Conservation (phyloP, 2,113 vertebrate genomes). For the Himantopus leucocephalus region DNA sequence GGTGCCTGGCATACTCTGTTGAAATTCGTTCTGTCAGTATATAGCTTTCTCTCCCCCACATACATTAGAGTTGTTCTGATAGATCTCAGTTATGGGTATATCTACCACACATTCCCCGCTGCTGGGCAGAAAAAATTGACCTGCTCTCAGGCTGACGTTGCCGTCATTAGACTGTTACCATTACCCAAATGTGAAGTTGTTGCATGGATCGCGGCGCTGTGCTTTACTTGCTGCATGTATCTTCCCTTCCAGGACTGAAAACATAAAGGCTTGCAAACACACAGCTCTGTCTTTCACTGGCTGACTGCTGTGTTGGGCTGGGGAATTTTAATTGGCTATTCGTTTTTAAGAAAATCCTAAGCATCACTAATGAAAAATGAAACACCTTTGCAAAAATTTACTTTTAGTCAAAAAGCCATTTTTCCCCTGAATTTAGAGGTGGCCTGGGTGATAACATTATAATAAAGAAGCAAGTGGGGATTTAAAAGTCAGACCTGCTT, state of each 20-base stretch:
- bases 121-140: not conserved
- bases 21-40: not conserved
- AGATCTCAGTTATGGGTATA: not conserved
- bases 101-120: not conserved
- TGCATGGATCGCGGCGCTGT: fast-evolving
- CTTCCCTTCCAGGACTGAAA: not conserved
- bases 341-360: not conserved
- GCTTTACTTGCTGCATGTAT: not conserved
- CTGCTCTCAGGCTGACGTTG: not conserved
- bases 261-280: not conserved
- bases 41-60: not conserved
- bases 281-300: not conserved
- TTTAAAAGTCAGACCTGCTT: not conserved
- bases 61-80: not conserved
- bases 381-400: not conserved
- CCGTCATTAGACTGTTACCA: not conserved
- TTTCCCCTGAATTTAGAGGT: not conserved
- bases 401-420: not conserved
- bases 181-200: not conserved
- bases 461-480: not conserved
- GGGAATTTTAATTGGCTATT: not conserved
- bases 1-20: not conserved
- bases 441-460: not conserved
- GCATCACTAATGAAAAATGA: not conserved
- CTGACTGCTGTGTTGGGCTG: not conserved